A percentile compares a stretch with the other conserved stretches of the same genome.
These are phyloP conservation scores for Conchocele bisecta DNA, from an alignment of 2,888 invertebrate species.

Conservation along the genomic window DNA sequence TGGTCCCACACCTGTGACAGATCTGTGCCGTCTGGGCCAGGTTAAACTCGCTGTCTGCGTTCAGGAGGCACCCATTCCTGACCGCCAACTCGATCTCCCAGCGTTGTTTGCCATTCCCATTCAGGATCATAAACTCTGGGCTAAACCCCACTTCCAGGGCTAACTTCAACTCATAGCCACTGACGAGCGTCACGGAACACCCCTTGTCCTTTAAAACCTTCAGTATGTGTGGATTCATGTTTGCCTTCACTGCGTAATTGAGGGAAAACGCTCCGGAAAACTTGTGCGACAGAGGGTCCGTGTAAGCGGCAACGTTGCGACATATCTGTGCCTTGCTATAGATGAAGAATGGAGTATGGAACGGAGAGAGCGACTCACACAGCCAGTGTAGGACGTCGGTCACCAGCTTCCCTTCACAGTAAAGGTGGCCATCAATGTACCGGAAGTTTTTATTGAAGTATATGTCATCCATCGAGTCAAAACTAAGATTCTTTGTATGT, in stretches of 20 bases:
- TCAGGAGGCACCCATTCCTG: conserved; percentile 78
- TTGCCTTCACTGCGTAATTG: conserved; percentile 82
- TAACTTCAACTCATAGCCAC: conserved; percentile 81
- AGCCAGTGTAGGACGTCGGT: no score
- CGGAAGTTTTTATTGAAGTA: no score
- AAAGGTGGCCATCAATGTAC: no score
- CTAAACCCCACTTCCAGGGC: conserved; percentile 80
- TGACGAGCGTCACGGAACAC: conserved; percentile 77
- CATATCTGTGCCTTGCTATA: conserved; percentile 74
- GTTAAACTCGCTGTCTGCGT: conserved; percentile 83
- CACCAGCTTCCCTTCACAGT: no score
- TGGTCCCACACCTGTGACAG: conserved; percentile 55
- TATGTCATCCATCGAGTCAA: no score
- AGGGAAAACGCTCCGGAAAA: conserved; percentile 52
- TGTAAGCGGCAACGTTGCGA: conserved; percentile 68
- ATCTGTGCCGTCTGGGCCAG: conserved; percentile 75
- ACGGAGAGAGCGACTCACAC: no score
- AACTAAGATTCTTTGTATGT: no score
- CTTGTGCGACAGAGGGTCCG: conserved; percentile 49
- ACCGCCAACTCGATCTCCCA: conserved; percentile 82
- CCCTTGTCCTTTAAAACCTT: conserved; percentile 67
- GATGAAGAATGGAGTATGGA: conserved; percentile 71
- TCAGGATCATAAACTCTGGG: conserved; percentile 78
- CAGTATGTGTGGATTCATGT: conserved; percentile 77
- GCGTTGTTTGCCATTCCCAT: conserved; percentile 82